Evolutionary conservation across 1,140 invertebrate genomes (phyloP).

Genomic region (Formica selysi): DNA sequence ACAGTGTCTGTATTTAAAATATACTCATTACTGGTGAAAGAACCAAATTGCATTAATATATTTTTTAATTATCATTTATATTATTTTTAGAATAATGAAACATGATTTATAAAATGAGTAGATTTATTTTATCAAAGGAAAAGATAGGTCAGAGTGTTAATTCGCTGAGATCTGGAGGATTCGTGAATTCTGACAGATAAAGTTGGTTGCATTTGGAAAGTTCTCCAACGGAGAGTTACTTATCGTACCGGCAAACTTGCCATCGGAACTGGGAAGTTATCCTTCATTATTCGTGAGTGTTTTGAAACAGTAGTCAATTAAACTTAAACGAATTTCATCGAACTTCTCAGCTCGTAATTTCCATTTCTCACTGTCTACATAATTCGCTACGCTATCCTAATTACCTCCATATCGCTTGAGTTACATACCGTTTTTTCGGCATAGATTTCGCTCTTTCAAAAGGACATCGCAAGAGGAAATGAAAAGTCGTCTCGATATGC

Average conservation of each 20-base stretch:
- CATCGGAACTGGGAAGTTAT: conserved; percentile 55
- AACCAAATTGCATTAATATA: background rate
- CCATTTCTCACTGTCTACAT: conserved; percentile 52
- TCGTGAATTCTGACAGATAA: conserved; percentile 55
- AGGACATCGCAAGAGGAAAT: background rate
- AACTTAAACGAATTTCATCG: conserved; percentile 63
- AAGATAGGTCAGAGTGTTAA: conserved; percentile 46
- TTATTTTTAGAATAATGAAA: background rate
- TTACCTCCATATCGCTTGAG: conserved; percentile 37
- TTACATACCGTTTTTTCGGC: conserved; percentile 3
- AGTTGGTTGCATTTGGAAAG: conserved; percentile 53
- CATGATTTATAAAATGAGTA: conserved; percentile 12
- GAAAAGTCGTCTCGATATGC: conserved; percentile 69
- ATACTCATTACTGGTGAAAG: background rate
- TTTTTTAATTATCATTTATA: conserved; percentile 16
- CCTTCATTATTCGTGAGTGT: conserved; percentile 62
- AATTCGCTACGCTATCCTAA: conserved; percentile 44
- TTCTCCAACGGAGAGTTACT: conserved; percentile 51
- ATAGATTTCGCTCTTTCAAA: conserved; percentile 5
- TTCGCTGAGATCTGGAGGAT: background rate
- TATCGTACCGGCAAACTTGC: conserved; percentile 51
- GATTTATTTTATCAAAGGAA: conserved; percentile 37
- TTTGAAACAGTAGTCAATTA: conserved; percentile 64
- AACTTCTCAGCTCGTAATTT: conserved; percentile 51
- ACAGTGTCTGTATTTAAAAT: no score